Base-by-base conservation (phyloP, 2,113 vertebrate genomes). In the Muntiacus reevesi region DNA sequence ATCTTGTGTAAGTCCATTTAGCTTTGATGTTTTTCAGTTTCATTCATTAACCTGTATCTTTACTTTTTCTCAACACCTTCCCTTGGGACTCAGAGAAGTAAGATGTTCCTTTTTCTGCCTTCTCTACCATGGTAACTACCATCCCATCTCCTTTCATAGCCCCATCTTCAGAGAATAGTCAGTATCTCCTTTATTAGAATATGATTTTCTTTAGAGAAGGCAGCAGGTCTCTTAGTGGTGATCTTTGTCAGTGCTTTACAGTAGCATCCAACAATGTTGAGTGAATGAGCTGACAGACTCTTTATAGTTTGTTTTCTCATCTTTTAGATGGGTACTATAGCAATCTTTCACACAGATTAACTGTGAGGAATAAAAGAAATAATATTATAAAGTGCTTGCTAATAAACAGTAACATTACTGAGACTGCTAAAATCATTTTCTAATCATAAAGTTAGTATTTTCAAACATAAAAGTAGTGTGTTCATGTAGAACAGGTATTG, bases 381-480 rank as follows among this genome's bases (percentile, higher is more conserved):
- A 54, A 67, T 62, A 7, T 67, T 36, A 74, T 71, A 87, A 84
- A 87, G 17, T 85, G 36, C 50, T 74, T 96, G 83, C 43, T 91
- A 91, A 40, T 86, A 74, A 95, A 67, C 54, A 54, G 4, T 96
- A 30, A 5, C 78, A 52, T 93, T n/a, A 47, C 19, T 93, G 64
- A 87, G 62, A 81, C 59, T 89, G 33, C 45, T 84, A 62, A 86
- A 97, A 89, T 7, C 57, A 94, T 91, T 96, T 95, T 40, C 43
- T 82, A 45, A 87, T 88, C 54, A 14, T 74, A 67, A 93, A 93
- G 30, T 52, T 33, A 87, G n/a, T 93, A 76, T 92, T 96, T 95
- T 96, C 30, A 91, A 55, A 57, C 83, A 16, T 89, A 13, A 64
- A 90, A 85, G 15, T 94, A 50, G 54, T 94, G 2, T 30, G 2